phyloP scores from a whole-genome alignment of 2,888 invertebrate genomes.

The Furcula furcula region DNA sequence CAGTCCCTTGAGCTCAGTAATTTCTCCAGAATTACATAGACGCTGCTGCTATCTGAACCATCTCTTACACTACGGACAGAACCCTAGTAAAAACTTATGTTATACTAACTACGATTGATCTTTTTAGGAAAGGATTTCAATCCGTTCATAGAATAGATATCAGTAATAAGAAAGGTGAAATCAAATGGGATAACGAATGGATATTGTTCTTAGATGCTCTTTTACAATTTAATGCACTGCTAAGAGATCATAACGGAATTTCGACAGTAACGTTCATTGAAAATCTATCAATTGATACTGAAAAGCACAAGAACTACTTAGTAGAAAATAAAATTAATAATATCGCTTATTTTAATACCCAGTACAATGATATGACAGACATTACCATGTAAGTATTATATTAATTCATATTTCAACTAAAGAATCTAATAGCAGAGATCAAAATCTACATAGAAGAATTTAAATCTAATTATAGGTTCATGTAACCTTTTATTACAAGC shows the following conservation, averaged over 20 bases:
- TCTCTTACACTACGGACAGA: no score
- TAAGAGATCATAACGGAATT: constrained; percentile 28
- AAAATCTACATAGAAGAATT: no score
- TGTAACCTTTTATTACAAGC: no score
- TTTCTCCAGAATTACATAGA: no score
- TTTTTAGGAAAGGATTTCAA: constrained; percentile 17
- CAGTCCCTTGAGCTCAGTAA: no score
- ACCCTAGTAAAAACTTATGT: no score
- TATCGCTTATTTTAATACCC: constrained; percentile 14
- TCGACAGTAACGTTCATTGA: constrained; percentile 36
- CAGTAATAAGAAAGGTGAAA: constrained; percentile 20
- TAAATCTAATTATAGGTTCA: no score
- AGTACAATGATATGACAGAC: constrained; percentile 13
- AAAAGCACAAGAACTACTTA: constrained; percentile 17
- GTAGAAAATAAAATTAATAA: constrained; percentile 12
- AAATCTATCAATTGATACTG: constrained; percentile 26
- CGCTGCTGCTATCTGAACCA: no score
- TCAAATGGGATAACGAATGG: constrained; percentile 38
- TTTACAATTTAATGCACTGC: constrained; percentile 32
- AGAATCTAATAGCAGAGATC: no score
- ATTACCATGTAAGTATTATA: constrained; percentile 23
- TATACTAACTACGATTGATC: no score
- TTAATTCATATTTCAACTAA: no score
- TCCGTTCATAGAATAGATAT: constrained; percentile 28
- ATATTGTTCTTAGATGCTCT: constrained; percentile 40